phyloP scores from a whole-genome alignment of 1,140 invertebrate genomes.

The Solenopsis fugax region DNA sequence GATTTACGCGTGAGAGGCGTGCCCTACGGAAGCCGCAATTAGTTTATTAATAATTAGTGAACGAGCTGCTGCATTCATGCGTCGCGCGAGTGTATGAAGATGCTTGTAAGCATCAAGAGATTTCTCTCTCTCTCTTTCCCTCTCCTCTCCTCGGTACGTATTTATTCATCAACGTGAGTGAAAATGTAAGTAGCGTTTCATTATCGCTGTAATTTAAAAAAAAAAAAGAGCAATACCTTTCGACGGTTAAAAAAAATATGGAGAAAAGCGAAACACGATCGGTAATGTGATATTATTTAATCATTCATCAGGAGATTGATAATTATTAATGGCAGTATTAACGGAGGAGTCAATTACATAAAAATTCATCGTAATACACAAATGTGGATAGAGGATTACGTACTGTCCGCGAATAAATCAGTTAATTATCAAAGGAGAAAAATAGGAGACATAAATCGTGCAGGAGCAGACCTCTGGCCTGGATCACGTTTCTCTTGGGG shows the following conservation, averaged over 20 bases:
- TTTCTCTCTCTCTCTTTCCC: background rate
- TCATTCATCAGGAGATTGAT: background rate
- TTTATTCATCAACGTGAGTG: constrained; percentile 4
- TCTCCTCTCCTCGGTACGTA: background rate
- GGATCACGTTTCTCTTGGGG: constrained; percentile 45
- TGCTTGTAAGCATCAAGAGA: constrained; percentile 20
- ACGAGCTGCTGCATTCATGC: constrained; percentile 65
- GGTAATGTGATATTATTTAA: background rate
- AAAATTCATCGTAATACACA: background rate
- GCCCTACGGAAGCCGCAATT: constrained; percentile 85
- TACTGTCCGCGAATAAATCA: constrained; percentile 7
- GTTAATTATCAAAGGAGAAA: constrained; percentile 38
- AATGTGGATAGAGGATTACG: background rate
- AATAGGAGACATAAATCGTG: constrained; percentile 28
- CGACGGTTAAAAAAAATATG: background rate
- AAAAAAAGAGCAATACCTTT: background rate
- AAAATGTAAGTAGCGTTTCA: background rate
- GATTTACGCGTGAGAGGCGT: constrained; percentile 85
- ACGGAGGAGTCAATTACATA: background rate
- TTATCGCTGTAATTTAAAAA: background rate
- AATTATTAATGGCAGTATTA: background rate
- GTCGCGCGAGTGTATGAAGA: constrained; percentile 53
- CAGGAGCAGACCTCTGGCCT: constrained; percentile 19
- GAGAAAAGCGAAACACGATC: background rate
- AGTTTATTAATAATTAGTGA: constrained; percentile 85